Conservation (phyloP, 2,888 invertebrate genomes). For the Timema podura region DNA sequence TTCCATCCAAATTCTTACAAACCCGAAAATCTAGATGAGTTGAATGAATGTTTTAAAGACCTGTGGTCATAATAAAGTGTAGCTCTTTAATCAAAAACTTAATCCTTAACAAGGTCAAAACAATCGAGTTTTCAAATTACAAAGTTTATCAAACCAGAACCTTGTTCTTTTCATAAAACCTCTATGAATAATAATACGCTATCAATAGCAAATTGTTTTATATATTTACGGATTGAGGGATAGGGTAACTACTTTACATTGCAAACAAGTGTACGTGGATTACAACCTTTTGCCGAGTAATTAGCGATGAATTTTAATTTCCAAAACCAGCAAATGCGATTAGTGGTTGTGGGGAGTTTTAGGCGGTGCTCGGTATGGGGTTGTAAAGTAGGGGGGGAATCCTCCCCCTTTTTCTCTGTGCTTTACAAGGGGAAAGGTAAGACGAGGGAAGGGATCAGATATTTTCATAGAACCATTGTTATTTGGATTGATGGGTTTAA, state of each 20-base stretch:
- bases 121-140: conserved; percentile 12
- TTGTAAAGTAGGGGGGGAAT: not conserved
- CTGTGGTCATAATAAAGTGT: not conserved
- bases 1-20: no score
- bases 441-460: no score
- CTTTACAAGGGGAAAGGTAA: no score
- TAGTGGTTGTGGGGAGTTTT: conserved; percentile 17
- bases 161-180: no score
- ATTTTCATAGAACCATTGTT: no score
- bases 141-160: not conserved
- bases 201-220: conserved; percentile 9
- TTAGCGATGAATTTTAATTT: conserved; percentile 32
- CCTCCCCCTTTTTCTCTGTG: no score
- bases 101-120: conserved; percentile 5
- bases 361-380: not conserved
- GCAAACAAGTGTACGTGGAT: conserved; percentile 8
- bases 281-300: conserved; percentile 27
- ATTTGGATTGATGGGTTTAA: no score
- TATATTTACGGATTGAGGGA: no score
- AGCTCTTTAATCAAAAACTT: not conserved
- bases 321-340: conserved; percentile 31
- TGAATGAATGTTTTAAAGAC: conserved; percentile 13
- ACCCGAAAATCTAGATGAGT: conserved; percentile 6
- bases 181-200: conserved; percentile 8
- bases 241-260: no score